A percentile compares a stretch with the other conserved stretches of the same genome.
phyloP scores from a whole-genome alignment of 2,797 vertebrate species.

The Enoplosus armatus region DNA sequence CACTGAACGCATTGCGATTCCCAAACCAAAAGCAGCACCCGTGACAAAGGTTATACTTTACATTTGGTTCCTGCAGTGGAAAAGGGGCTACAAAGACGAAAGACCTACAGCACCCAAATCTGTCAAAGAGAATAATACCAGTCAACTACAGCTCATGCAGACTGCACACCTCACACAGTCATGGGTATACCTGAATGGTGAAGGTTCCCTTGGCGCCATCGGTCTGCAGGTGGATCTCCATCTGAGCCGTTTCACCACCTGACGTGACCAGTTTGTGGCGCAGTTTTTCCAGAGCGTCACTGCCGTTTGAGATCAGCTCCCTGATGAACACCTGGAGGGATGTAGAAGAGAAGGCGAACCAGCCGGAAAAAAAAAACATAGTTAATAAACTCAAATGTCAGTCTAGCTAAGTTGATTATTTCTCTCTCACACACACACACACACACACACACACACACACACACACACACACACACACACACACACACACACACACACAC shows the following conservation, averaged over 20 bases:
- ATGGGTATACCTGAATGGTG: conserved; percentile 92
- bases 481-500: too few species aligned
- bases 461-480: too few species aligned
- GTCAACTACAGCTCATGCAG: background rate
- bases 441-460: too few species aligned
- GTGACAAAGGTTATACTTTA: background rate
- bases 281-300: conserved; percentile 95
- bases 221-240: conserved; percentile 97
- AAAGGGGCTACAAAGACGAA: background rate
- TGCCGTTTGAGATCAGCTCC: conserved; percentile 96
- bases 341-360: background rate
- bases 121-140: background rate
- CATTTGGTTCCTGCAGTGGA: background rate
- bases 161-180: background rate
- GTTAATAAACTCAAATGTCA: background rate
- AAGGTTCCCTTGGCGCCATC: conserved; percentile 89
- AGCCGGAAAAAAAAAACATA: background rate
- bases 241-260: conserved; percentile 85
- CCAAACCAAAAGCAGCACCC: background rate
- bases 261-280: conserved; percentile 89
- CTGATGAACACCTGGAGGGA: conserved; percentile 93
- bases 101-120: background rate
- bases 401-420: background rate
- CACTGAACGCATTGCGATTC: too few species aligned
- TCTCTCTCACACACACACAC: too few species aligned